These are phyloP conservation scores for Corbicula japonica DNA, from an alignment of 2,888 invertebrate genomes.

Conservation along the genomic window DNA sequence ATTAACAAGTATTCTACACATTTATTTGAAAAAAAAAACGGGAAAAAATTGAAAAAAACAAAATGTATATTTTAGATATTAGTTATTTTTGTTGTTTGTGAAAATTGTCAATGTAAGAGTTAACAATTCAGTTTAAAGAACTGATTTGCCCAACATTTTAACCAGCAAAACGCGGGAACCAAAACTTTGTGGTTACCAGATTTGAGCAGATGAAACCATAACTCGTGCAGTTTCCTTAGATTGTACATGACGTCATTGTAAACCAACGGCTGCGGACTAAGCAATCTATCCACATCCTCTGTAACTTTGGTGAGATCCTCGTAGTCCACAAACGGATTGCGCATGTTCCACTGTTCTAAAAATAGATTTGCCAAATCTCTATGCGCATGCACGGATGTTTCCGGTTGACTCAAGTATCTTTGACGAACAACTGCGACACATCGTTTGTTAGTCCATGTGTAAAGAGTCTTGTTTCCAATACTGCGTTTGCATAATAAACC, in stretches of 20 bases:
- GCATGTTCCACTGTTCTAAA: conserved; percentile 74
- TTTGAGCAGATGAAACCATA: conserved; percentile 87
- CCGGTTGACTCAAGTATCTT: conserved; percentile 67
- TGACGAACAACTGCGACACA: conserved; percentile 64
- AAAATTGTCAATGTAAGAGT: too few relatives aligned
- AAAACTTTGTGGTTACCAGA: too few relatives aligned
- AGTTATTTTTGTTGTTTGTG: too few relatives aligned
- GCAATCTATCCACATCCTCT: conserved; percentile 64
- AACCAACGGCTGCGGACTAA: conserved; percentile 80
- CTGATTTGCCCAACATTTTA: too few relatives aligned
- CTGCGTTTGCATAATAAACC: conserved; percentile 42
- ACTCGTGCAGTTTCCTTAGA: conserved; percentile 82
- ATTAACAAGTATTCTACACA: too few relatives aligned
- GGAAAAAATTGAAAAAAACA: too few relatives aligned
- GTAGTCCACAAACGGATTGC: conserved; percentile 69
- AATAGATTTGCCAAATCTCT: conserved; percentile 77
- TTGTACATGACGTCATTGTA: conserved; percentile 85
- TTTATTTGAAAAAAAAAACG: too few relatives aligned
- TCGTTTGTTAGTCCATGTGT: conserved; percentile 69
- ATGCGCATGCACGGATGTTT: conserved; percentile 69
- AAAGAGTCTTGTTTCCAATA: conserved; percentile 65
- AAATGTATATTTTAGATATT: too few relatives aligned
- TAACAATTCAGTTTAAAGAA: too few relatives aligned
- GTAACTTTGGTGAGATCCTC: conserved; percentile 50
- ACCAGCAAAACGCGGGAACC: too few relatives aligned